Evolutionary conservation across 1,140 invertebrate genomes (phyloP), one percentile per base, ranked within the genome.

Genomic region (Nixonia krombeini): DNA sequence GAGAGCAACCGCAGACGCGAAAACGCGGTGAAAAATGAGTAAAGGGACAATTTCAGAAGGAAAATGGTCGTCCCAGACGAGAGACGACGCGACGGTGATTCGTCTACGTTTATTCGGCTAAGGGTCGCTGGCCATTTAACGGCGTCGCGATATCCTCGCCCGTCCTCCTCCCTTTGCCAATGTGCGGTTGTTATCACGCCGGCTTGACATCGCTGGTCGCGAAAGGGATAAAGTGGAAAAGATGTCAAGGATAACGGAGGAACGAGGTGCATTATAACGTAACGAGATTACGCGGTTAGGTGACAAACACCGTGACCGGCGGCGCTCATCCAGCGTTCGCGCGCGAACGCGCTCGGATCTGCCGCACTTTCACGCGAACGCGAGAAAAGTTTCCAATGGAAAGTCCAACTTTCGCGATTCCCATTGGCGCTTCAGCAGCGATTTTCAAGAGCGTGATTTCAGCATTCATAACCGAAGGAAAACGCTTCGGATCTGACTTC

Each of bases 181-280:
- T 16, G 33, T 45, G n/a, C 13, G 6, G 38, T 16, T 53, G 7
- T n/a, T n/a, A n/a, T n/a, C n/a, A n/a, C n/a, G n/a, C 38, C 46
- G 44, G 37, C 26, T 21, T 15, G 55, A 46, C 33, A 28, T 42
- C 46, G 25, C 15, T 31, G 21, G 17, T 16, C 41, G 44, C 42
- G 18, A 26, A 33, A 31, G 40, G 45, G 29, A 21, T 1, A 15
- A 17, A 38, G 49, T 13, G 52, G 21, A 56, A 79, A 82, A 72
- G 72, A 56, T 82, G 80, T 82, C 80, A 81, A 81, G 79, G 79
- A 80, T 76, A 74, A 58, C 41, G 70, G 57, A 73, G 67, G 58
- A 40, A 57, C 38, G 12, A 12, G 13, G 50, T 33, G 35, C 26
- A 65, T 69, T 70, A 63, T 70, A 76, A 74, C 76, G 73, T 76